Percentiles rank a stretch among this genome's conserved stretches.
These are phyloP conservation scores for Rhinella marina DNA, from an alignment of 2,797 vertebrate genomes.

Conservation along the genomic window DNA sequence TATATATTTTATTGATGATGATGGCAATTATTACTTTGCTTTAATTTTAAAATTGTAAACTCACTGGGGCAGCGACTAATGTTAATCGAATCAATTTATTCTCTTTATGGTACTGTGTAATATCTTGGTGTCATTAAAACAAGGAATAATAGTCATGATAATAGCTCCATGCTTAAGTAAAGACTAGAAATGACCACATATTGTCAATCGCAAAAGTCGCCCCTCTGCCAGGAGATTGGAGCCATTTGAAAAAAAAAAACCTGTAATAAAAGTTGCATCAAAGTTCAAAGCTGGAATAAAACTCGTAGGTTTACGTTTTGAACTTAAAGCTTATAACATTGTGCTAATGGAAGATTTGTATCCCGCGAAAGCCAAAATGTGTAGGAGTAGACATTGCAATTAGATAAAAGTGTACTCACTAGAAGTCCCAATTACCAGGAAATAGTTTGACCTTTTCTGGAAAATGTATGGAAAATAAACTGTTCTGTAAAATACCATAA, in stretches of 20 bases:
- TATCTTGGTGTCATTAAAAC: not conserved
- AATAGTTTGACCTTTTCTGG: slow-evolving; percentile 29
- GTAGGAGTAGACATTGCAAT: slow-evolving; percentile 32
- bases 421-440: slow-evolving; percentile 39
- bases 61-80: not conserved
- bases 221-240: not conserved
- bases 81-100: slow-evolving; percentile 22
- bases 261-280: not conserved
- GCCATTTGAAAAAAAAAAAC: not conserved
- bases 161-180: slow-evolving; percentile 19
- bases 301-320: not conserved
- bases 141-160: slow-evolving; percentile 9
- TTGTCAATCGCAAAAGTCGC: not conserved
- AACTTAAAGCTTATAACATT: not conserved
- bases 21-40: not conserved
- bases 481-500: not conserved
- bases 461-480: slow-evolving; percentile 24
- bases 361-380: slow-evolving; percentile 40
- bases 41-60: slow-evolving; percentile 19
- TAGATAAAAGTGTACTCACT: slow-evolving; percentile 20
- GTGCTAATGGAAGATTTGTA: slow-evolving; percentile 10
- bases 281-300: not conserved
- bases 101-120: slow-evolving; percentile 11
- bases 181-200: not conserved
- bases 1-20: not conserved